Evolutionary conservation across 2,797 vertebrate species (phyloP).

Genomic region (Rhabdophis nuchalis): DNA sequence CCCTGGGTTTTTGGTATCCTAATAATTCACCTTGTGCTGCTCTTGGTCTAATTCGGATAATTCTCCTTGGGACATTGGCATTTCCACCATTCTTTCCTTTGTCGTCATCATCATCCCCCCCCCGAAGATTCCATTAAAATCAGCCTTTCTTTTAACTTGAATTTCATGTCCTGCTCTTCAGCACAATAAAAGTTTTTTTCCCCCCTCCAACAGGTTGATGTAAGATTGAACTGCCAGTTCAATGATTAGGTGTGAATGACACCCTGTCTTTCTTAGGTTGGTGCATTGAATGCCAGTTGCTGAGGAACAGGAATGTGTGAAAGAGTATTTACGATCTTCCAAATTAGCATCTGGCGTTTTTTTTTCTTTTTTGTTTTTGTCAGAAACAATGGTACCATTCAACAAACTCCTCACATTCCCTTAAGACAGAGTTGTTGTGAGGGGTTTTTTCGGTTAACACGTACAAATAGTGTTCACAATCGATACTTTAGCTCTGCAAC

Average conservation of each 20-base stretch:
- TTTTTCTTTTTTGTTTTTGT: neutral
- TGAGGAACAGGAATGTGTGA: neutral
- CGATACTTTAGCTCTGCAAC: neutral
- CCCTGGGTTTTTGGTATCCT: neutral
- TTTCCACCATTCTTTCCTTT: neutral
- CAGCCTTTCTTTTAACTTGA: neutral
- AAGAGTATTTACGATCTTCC: neutral
- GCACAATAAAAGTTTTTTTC: neutral
- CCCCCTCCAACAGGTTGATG: neutral
- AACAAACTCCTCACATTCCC: neutral
- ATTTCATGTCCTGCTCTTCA: neutral
- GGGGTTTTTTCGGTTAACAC: neutral
- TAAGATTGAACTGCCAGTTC: neutral
- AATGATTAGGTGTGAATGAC: neutral
- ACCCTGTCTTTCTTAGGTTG: neutral
- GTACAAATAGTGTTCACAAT: neutral
- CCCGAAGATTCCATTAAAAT: neutral
- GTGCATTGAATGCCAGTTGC: neutral
- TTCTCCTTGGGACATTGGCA: neutral
- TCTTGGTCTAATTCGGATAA: neutral
- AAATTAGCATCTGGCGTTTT: neutral
- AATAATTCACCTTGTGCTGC: neutral
- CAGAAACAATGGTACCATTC: neutral
- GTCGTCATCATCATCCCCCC: accelerated
- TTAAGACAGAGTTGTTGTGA: neutral